Percentiles rank a stretch among this genome's conserved stretches.
Evolutionary conservation across 2,888 invertebrate genomes (phyloP).

Genomic region (Arctia plantaginis): DNA sequence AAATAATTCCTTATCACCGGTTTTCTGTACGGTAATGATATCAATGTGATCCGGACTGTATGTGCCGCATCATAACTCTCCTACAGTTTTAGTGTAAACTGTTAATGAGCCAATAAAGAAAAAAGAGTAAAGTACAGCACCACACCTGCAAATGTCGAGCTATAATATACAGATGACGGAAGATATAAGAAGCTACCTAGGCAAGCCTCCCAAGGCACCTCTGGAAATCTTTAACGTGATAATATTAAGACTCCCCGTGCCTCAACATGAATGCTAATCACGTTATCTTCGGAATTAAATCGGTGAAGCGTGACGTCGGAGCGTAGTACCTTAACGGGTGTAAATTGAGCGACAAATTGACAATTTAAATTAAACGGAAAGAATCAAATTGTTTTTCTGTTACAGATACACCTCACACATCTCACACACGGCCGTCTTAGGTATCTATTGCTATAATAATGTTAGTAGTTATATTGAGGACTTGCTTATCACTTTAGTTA

Average conservation of each 20-base stretch:
- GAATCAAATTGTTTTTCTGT: constrained; percentile 1
- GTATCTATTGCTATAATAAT: too few species aligned
- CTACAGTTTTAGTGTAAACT: not conserved
- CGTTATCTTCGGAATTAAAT: constrained; percentile 29
- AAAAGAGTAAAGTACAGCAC: constrained; percentile 16
- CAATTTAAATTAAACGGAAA: constrained; percentile 16
- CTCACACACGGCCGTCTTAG: too few species aligned
- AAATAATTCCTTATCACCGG: not conserved
- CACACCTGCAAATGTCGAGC: constrained; percentile 27
- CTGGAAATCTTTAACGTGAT: constrained; percentile 26
- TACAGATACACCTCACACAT: too few species aligned
- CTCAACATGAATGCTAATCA: constrained; percentile 34
- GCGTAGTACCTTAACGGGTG: constrained; percentile 26
- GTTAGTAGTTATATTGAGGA: too few species aligned
- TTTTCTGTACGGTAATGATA: not conserved
- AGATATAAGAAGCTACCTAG: constrained; percentile 23
- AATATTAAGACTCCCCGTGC: constrained; percentile 26
- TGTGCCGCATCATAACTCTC: too few species aligned
- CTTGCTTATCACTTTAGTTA: too few species aligned
- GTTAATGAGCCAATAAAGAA: not conserved
- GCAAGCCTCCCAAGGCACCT: constrained; percentile 3
- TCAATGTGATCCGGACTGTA: too few species aligned
- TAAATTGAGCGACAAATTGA: constrained; percentile 33
- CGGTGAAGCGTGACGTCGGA: constrained; percentile 24
- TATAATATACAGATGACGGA: constrained; percentile 31